phyloP scores from a whole-genome alignment of 1,140 invertebrate species.

The Globodera rostochiensis region DNA sequence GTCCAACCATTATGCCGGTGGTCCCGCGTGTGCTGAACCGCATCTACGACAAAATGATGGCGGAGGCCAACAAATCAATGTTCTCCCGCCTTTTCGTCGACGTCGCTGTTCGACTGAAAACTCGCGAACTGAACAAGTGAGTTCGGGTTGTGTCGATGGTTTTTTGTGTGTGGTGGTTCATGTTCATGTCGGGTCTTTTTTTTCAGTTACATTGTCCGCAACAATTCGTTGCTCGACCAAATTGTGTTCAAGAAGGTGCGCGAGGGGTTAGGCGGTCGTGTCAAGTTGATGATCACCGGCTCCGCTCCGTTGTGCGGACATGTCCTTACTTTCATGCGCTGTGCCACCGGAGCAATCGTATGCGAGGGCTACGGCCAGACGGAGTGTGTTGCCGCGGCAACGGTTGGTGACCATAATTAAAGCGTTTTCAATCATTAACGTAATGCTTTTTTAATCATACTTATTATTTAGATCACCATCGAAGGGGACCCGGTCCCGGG shows the following conservation, averaged over 20 bases:
- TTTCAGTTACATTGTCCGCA: constrained; percentile 58
- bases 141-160: background rate
- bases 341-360: constrained; percentile 84
- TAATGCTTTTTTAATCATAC: background rate
- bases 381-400: constrained; percentile 78
- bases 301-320: constrained; percentile 89
- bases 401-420: constrained; percentile 33
- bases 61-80: constrained; percentile 61
- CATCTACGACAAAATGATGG: constrained; percentile 79
- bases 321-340: constrained; percentile 89
- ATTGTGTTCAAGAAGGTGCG: constrained; percentile 64
- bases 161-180: no score
- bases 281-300: constrained; percentile 89
- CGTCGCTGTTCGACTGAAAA: constrained; percentile 53
- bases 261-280: constrained; percentile 79
- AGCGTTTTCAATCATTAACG: background rate
- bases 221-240: constrained; percentile 57
- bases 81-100: constrained; percentile 57
- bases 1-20: constrained; percentile 90
- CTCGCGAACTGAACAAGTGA: constrained; percentile 53
- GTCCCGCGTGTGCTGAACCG: constrained; percentile 90
- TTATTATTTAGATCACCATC: constrained; percentile 56
- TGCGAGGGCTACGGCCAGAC: constrained; percentile 86
- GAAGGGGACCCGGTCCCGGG: constrained; percentile 62
- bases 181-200: background rate